Conservation (phyloP, 1,140 invertebrate genomes). For the Penaeus chinensis region DNA sequence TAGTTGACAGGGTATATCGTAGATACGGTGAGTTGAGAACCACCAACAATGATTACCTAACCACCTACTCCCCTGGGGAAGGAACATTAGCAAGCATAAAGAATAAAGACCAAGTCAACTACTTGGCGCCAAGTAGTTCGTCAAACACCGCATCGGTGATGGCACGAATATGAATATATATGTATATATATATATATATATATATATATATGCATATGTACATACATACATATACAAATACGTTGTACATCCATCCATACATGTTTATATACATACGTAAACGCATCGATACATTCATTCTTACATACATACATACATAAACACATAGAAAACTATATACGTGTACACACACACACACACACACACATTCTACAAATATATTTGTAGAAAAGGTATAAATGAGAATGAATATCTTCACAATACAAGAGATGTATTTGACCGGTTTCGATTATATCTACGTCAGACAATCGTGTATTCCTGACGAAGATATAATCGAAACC, state of each 20-base stretch:
- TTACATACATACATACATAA: neutral
- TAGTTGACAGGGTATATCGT: no score
- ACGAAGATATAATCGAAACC: no score
- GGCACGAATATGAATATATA: neutral
- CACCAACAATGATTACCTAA: no score
- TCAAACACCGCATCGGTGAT: no score
- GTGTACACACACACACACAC: neutral
- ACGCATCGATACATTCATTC: neutral
- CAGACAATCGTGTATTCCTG: no score
- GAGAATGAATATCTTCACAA: neutral
- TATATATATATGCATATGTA: conserved; percentile 5
- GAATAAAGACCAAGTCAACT: no score
- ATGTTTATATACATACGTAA: neutral
- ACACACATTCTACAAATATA: neutral
- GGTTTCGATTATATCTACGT: no score
- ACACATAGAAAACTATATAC: neutral
- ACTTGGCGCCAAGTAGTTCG: no score
- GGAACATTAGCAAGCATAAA: no score
- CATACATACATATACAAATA: neutral
- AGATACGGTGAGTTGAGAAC: no score
- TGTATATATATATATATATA: neutral
- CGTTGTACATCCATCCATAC: neutral
- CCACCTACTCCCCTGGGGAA: no score
- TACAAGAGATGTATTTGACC: no score
- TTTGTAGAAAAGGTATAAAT: neutral